Evolutionary conservation across 1,140 invertebrate species (phyloP), one percentile per base, ranked within the genome.

Genomic region (Philaenus spumarius): DNA sequence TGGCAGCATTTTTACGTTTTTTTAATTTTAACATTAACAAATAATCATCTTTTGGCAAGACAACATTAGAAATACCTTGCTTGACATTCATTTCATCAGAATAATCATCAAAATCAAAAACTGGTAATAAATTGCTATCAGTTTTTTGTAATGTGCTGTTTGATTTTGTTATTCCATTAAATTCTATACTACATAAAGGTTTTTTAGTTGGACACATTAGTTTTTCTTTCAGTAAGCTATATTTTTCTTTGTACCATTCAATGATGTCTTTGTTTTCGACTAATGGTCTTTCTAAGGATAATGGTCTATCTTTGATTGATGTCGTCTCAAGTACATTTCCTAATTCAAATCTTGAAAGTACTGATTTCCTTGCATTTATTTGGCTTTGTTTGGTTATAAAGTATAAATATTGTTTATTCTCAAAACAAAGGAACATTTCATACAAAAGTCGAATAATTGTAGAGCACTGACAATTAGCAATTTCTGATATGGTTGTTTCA

Each of bases 391-490:
- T 62, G 51, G 76, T 77, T 23, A 79, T 75, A 60, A 79, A 79
- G 58, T 79, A 69, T 37, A 75, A 68, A 15, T 72, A 68, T 67
- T 80, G 77, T 63, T 75, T 78, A 61, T 75, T 76, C 47, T 82
- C 77, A n/a, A 83, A 69, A 59, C 72, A 71, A 15, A 82, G 67
- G 64, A 79, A 82, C 12, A 83, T 63, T 68, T 80, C 75, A 68
- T 82, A 82, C 64, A 82, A 78, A 9, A 83, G 63, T 12, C 76
- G 73, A 14, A 81, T 64, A 12, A 79, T 66, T 0, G 73, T 66
- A 9, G 73, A 72, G 19, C 75, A 75, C 55, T 75, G 75, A 7
- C 76, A 77, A 35, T 75, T 67, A 46, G 75, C 76, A 5, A 82
- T 74, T 37, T 73, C 74, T 1, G 69, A 61, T 43, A 82, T 63